Conservation (phyloP, 1,140 invertebrate species). For the Cyclargus thomasi region DNA sequence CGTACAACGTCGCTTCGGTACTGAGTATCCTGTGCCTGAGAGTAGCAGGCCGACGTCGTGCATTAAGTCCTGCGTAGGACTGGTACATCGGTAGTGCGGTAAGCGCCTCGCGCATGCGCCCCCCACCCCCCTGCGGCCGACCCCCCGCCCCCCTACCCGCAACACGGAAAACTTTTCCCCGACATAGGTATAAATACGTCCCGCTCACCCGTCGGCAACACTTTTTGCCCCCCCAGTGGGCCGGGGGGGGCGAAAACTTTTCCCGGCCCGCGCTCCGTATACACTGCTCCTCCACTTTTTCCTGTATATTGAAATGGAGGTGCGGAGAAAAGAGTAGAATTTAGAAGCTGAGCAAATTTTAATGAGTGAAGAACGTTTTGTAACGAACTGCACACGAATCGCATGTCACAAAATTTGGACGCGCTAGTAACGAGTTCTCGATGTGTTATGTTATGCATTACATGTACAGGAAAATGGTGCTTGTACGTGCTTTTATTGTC, state of each 20-base stretch:
- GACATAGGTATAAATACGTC: slow-evolving; percentile 67
- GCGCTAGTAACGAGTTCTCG: not conserved
- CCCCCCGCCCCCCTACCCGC: slow-evolving; percentile 52
- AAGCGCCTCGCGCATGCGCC: slow-evolving; percentile 55
- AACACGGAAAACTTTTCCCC: slow-evolving; percentile 74
- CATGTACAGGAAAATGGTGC: not conserved
- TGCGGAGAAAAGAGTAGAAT: slow-evolving; percentile 75
- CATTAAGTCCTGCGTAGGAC: slow-evolving; percentile 55
- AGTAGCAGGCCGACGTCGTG: slow-evolving; percentile 32
- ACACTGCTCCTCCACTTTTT: slow-evolving; percentile 74
- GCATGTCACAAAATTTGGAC: not conserved
- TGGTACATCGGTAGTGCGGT: slow-evolving; percentile 59
- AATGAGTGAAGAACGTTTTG: slow-evolving; percentile 56
- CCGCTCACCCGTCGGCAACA: slow-evolving; percentile 69
- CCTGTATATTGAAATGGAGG: slow-evolving; percentile 75
- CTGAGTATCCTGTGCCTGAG: slow-evolving; percentile 22
- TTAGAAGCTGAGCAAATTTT: slow-evolving; percentile 74
- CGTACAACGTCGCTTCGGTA: not conserved
- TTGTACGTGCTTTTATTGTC: not conserved
- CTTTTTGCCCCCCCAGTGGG: slow-evolving; percentile 67
- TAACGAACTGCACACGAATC: slow-evolving; percentile 38
- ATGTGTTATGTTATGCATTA: not conserved
- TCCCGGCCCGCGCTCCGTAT: slow-evolving; percentile 67
- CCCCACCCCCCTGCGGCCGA: slow-evolving; percentile 35
- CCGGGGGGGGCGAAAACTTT: slow-evolving; percentile 67